phyloP scores from a whole-genome alignment of 2,797 vertebrate genomes.

The Acrocephalus scirpaceus region DNA sequence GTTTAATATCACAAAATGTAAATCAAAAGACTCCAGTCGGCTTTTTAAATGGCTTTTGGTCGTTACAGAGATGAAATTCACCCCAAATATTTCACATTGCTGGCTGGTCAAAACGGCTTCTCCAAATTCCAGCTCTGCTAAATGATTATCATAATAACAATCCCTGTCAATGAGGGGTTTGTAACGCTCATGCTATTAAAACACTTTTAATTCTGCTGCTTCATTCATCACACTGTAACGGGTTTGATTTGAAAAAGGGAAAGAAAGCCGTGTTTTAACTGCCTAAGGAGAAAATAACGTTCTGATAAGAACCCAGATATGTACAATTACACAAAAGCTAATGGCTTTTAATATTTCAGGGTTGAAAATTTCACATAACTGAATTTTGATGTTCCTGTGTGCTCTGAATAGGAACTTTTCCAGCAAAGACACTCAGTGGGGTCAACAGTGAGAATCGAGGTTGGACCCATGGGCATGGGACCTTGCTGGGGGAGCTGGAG shows the following conservation, averaged over 20 bases:
- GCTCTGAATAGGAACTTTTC: not conserved
- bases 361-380: not conserved
- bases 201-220: constrained; percentile 64
- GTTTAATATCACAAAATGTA: constrained; percentile 74
- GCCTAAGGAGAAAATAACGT: constrained; percentile 5
- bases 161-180: constrained; percentile 53
- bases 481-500: not conserved
- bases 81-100: constrained; percentile 30
- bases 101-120: constrained; percentile 2
- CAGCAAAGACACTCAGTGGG: not conserved
- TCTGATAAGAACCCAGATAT: constrained; percentile 39
- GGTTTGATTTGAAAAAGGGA: constrained; percentile 46
- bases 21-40: constrained; percentile 69
- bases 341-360: not conserved
- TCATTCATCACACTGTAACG: constrained; percentile 62
- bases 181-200: constrained; percentile 21
- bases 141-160: constrained; percentile 3
- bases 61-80: constrained; percentile 61
- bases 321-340: not conserved
- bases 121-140: not conserved
- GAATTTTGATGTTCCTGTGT: not conserved
- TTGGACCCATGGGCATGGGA: not conserved
- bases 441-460: fast-evolving
- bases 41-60: constrained; percentile 66
- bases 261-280: constrained; percentile 50